Conservation (phyloP, 1,140 invertebrate genomes). For the Eumeta japonica region DNA sequence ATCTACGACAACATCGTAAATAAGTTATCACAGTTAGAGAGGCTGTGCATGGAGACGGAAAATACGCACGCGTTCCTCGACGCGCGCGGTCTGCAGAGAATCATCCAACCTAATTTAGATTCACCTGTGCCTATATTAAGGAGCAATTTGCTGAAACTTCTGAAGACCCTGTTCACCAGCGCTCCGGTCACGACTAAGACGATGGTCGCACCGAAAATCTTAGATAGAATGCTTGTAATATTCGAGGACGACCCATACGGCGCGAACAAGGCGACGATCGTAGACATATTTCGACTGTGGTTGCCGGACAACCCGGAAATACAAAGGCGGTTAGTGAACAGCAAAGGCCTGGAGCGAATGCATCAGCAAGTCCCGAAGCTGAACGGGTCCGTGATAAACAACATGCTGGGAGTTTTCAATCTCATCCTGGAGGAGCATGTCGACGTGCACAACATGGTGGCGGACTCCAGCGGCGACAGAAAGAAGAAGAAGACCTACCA, state of each 20-base stretch:
- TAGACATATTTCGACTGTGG: constrained; percentile 33
- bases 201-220: constrained; percentile 19
- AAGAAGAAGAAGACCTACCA: no score
- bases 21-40: constrained; percentile 15
- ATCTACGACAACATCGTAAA: constrained; percentile 18
- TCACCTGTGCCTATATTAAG: constrained; percentile 14
- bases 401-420: constrained; percentile 32
- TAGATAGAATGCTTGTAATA: constrained; percentile 36
- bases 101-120: constrained; percentile 19
- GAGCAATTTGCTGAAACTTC: constrained; percentile 17
- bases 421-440: constrained; percentile 36
- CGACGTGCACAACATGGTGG: no score
- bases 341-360: constrained; percentile 36
- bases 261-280: constrained; percentile 23
- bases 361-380: constrained; percentile 34
- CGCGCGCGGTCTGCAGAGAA: constrained; percentile 25
- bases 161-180: constrained; percentile 24
- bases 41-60: constrained; percentile 13
- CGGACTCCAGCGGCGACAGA: no score
- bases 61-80: constrained; percentile 28
- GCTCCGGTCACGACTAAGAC: constrained; percentile 22
- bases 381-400: constrained; percentile 18
- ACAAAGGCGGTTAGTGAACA: constrained; percentile 36
- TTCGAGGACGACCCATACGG: constrained; percentile 31
- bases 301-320: constrained; percentile 31